Base-by-base conservation (phyloP, 2,113 vertebrate genomes). In the Macquaria ambigua region DNA sequence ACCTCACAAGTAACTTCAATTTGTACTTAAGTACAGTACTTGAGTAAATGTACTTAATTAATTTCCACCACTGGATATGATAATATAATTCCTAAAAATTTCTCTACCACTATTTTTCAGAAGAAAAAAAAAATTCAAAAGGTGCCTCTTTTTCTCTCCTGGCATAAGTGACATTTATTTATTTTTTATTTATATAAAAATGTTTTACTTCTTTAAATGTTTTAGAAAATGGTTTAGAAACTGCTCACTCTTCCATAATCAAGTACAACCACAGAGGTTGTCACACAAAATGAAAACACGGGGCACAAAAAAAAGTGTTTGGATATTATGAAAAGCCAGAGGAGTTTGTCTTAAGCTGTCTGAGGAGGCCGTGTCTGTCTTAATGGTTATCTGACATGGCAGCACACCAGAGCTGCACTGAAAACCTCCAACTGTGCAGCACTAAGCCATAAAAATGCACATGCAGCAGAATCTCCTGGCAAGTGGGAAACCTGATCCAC, bases 401-500 rank as follows among this genome's bases (percentile, higher is more conserved):
- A 83, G 70, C 81, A 79, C 72, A 86, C 77, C 61, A 74, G 85
- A 85, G 61, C 46, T 61, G 63, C 85, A 85, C 80, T 89, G 62
- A 90, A 90, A 93, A 67, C 77, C 83, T 90, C 88, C 84, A 85
- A 86, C 81, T 85, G 83, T 86, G 90, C 85, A 89, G 84, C 82
- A 73, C 90, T 85, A 90, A 89, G 87, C 87, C 74, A 78, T 90
- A 84, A 94, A 94, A 93, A 85, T 86, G 93, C 93, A 77, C 83
- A 93, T 53, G 74, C 87, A 93, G 94, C 92, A 90, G 77, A 94
- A 90, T 91, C 90, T 81, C 70, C 52, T 75, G 67, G 85, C 72
- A 87, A 90, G 77, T 56, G 83, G 62, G 94, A 90, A 95, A 95
- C 90, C 83, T 78, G 91, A 95, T 93, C 92, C 93, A 93, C 83